phyloP scores from a whole-genome alignment of 2,888 invertebrate genomes.

The Dasysyrphus albostriatus region DNA sequence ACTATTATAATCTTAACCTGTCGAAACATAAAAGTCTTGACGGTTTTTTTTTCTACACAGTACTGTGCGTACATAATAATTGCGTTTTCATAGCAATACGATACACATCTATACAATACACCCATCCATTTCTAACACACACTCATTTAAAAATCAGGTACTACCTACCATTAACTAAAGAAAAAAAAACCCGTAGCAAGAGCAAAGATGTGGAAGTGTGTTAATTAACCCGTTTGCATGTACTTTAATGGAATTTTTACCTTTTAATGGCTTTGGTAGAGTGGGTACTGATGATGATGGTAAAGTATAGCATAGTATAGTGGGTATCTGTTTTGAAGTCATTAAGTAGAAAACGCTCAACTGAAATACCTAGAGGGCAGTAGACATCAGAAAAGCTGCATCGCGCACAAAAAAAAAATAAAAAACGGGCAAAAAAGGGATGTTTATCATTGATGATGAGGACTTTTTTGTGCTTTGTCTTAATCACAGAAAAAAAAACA shows the following conservation, averaged over 20 bases:
- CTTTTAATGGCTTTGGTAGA: constrained; percentile 68
- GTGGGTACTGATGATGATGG: constrained; percentile 39
- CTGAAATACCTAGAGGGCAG: constrained; percentile 62
- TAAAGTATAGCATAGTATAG: background rate
- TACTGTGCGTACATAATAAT: constrained; percentile 7
- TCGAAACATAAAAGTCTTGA: too few relatives aligned
- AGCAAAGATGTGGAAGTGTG: constrained; percentile 69
- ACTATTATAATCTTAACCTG: too few relatives aligned
- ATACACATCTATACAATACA: constrained; percentile 15
- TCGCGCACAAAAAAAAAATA: background rate
- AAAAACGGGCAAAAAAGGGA: constrained; percentile 46
- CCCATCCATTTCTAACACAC: constrained; percentile 19
- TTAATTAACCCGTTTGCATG: constrained; percentile 76
- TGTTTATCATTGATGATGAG: constrained; percentile 64
- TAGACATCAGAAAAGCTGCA: constrained; percentile 42
- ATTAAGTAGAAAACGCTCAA: constrained; percentile 73
- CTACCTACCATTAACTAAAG: constrained; percentile 13
- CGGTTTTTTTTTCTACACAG: background rate
- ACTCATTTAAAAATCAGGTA: constrained; percentile 19
- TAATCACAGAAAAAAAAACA: constrained; percentile 11
- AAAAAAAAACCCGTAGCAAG: constrained; percentile 33
- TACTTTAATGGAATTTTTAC: constrained; percentile 71
- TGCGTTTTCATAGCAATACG: constrained; percentile 14
- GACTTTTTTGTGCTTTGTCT: constrained; percentile 51
- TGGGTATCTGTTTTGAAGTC: constrained; percentile 68